A percentile compares a stretch with the other conserved stretches of the same genome.
phyloP scores from a whole-genome alignment of 1,140 invertebrate genomes.

The Neodiprion virginianus region DNA sequence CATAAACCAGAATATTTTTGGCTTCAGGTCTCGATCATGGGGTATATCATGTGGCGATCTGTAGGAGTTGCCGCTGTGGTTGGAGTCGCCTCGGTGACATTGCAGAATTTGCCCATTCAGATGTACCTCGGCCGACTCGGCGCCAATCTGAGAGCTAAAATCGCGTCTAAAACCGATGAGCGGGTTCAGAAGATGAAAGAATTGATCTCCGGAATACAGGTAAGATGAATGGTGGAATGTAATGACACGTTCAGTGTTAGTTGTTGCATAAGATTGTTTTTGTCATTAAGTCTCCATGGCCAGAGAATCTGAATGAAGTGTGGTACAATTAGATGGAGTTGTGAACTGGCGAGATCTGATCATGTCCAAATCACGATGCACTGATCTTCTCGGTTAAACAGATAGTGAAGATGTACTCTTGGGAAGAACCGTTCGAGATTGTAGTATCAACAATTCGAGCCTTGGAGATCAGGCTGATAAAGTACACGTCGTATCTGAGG shows the following conservation, averaged over 20 bases:
- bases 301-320: too few species aligned
- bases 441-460: slow-evolving; percentile 64
- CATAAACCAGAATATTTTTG: not conserved
- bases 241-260: too few species aligned
- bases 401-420: slow-evolving; percentile 83
- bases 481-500: slow-evolving; percentile 72
- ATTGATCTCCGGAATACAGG: slow-evolving; percentile 74
- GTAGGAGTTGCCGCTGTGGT: slow-evolving; percentile 74
- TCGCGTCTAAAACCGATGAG: slow-evolving; percentile 72
- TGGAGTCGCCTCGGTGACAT: slow-evolving; percentile 69
- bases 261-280: too few species aligned
- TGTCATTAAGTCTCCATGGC: too few species aligned
- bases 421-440: slow-evolving; percentile 74
- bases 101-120: slow-evolving; percentile 73
- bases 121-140: slow-evolving; percentile 65
- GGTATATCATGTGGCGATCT: slow-evolving; percentile 73
- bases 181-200: slow-evolving; percentile 82
- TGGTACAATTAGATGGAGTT: too few species aligned
- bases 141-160: slow-evolving; percentile 63
- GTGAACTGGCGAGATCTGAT: too few species aligned
- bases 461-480: slow-evolving; percentile 73
- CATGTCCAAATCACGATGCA: too few species aligned
- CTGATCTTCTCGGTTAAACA: slow-evolving; percentile 35
- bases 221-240: slow-evolving; percentile 44
- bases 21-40: slow-evolving; percentile 56